Evolutionary conservation across 2,888 invertebrate genomes (phyloP), one percentile per base, ranked within the genome.

Genomic region (Nymphalis urticae): DNA sequence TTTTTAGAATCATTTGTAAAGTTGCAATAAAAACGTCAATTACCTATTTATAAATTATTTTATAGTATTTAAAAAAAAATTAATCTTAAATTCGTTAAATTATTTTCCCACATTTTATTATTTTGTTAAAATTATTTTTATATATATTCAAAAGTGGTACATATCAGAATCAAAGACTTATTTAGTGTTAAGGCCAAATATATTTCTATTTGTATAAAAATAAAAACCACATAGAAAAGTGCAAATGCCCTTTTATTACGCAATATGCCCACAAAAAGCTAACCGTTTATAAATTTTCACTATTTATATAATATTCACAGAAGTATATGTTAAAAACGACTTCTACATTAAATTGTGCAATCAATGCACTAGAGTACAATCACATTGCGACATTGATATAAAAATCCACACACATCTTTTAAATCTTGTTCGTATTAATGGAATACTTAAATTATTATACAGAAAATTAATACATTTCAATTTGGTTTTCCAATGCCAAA

Each of bases 201-300:
- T 36, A 36, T 36, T 56, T 56, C n/a, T 32, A 19, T n/a, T 36
- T 32, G 3, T 36, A 36, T 36, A 58, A 13, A 75, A 81, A 88
- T 85, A 84, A 82, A 87, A 87, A 89, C 78, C 60, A 72, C 76
- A 75, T 74, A 72, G 75, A 62, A 69, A 82, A 85, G 82, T 90
- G 90, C 90, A 87, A 85, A 90, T 84, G 90, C 88, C 74, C 83
- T 86, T 91, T 91, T 90, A 89, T 86, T 90, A 79, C 81, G 86
- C 91, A 92, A 90, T 88, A 91, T 89, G 90, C 90, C 84, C 91
- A 90, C 90, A 90, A 90, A 88, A 92, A 90, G 91, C 92, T 89
- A 90, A 89, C 88, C 82, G 76, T 88, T 80, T 81, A 86, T 89
- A 90, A 89, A 88, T 83, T 89, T 82, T 86, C 83, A 79, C 87